phyloP scores from a whole-genome alignment of 2,797 vertebrate genomes.

The Tokudaia muenninki region DNA sequence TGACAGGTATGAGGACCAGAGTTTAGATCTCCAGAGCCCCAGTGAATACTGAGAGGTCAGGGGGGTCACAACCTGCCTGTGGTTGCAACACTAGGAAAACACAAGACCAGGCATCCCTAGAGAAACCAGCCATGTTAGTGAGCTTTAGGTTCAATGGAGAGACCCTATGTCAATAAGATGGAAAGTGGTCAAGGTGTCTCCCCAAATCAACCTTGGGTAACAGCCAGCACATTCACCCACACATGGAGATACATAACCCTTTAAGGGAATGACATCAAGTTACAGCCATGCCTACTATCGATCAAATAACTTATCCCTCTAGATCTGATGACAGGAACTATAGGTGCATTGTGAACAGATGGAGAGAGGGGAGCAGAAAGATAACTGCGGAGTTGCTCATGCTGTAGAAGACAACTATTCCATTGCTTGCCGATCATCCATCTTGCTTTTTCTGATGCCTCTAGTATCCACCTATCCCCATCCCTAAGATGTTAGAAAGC shows the following conservation, averaged over 20 bases:
- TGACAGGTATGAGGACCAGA: background rate
- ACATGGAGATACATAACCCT: background rate
- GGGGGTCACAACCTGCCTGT: background rate
- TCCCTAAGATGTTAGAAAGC: background rate
- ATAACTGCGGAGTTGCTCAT: background rate
- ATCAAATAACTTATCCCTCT: background rate
- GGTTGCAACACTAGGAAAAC: background rate
- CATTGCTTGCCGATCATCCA: background rate
- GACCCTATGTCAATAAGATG: background rate
- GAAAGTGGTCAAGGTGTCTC: background rate
- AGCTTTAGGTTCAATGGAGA: background rate
- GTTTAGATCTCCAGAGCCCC: background rate
- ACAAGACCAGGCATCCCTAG: background rate
- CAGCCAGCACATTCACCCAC: no score
- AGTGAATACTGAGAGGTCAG: no score
- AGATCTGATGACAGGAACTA: background rate
- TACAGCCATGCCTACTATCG: background rate
- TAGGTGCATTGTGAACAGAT: background rate
- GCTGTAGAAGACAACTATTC: background rate
- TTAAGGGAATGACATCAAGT: background rate
- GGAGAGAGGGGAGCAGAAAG: rapidly evolving
- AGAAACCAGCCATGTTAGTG: background rate
- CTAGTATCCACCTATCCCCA: background rate
- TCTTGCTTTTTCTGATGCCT: background rate
- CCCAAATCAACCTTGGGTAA: background rate